Base-by-base conservation (phyloP, 2,113 vertebrate species). In the Oryzias curvinotus region DNA sequence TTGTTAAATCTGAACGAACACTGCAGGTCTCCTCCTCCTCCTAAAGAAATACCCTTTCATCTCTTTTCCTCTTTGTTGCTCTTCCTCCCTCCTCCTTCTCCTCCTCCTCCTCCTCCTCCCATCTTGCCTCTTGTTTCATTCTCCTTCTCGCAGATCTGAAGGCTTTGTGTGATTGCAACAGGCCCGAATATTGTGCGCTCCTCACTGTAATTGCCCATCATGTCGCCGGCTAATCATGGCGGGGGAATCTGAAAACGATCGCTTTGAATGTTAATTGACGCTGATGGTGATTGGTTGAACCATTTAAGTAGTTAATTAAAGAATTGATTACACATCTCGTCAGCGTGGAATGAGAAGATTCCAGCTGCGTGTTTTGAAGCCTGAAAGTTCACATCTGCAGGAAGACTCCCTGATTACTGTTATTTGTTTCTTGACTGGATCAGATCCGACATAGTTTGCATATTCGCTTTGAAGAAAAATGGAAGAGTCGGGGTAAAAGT, bases 241-340 rank as follows among this genome's bases (percentile, higher is more conserved):
- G 16, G 52, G 44, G 62, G 66, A 87, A 81, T 84, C 79, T 61
- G 60, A 72, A 74, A 83, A 73, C 81, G 80, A 74, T 68, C 10
- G 45, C 71, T 81, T 71, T 81, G 78, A 70, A 77, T 83, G 73
- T 70, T 89, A 87, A 87, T 86, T 86, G 78, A 85, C 61, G 71
- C 83, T 85, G 80, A 86, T 84, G 74, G 75, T 83, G 81, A 87
- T 86, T 75, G 83, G 82, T 81, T 83, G 76, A 81, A 80, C 75
- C 78, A 49, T 83, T 80, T 79, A 82, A 71, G 73, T 77, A 53
- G 71, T 78, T 85, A 83, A 87, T 85, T 84, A 87, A 63, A 62
- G 68, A 83, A 83, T 74, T 84, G 78, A 82, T 85, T 84, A 76
- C 70, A 79, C 75, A 52, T 77, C 65, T 75, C 48, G 21, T 54